Percentiles rank a stretch among this genome's conserved stretches.
phyloP scores from a whole-genome alignment of 2,113 vertebrate genomes.

The Rhombomys opimus region DNA sequence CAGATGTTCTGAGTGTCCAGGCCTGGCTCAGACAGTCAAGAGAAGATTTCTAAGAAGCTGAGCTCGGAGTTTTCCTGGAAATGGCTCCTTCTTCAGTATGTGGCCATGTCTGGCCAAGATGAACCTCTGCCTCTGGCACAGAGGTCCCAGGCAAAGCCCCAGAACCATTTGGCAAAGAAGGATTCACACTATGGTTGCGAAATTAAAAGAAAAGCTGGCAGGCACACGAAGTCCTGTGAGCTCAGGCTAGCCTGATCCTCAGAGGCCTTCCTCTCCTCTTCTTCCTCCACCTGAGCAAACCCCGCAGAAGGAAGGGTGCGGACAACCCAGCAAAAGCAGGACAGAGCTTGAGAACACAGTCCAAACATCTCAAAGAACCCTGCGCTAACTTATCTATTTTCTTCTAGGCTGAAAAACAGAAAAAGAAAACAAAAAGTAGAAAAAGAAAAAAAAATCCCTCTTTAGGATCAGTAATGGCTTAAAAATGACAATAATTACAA shows the following conservation, averaged over 20 bases:
- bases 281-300: neutral
- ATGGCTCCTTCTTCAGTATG: slow-evolving; percentile 63
- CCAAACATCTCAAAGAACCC: slow-evolving; percentile 48
- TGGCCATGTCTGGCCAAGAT: slow-evolving; percentile 80
- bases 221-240: slow-evolving; percentile 51
- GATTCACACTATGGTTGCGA: slow-evolving; percentile 75
- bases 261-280: neutral
- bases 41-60: slow-evolving; percentile 70
- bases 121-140: slow-evolving; percentile 73
- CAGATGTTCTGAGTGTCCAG: slow-evolving; percentile 77
- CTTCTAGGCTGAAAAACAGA: neutral
- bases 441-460: neutral
- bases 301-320: neutral
- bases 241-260: slow-evolving; percentile 34
- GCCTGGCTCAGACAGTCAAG: slow-evolving; percentile 66
- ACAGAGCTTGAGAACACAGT: neutral
- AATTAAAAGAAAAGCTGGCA: slow-evolving; percentile 77
- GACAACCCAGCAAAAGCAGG: slow-evolving; percentile 19
- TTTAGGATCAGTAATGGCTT: neutral
- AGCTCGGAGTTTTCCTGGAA: slow-evolving; percentile 80
- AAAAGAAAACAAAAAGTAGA: neutral
- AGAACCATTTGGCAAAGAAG: slow-evolving; percentile 74
- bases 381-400: slow-evolving; percentile 8
- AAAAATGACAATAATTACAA: neutral
- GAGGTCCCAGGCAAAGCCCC: slow-evolving; percentile 65